Evolutionary conservation across 2,113 vertebrate species (phyloP), one percentile per base, ranked within the genome.

Genomic region (Crotalus viridis): DNA sequence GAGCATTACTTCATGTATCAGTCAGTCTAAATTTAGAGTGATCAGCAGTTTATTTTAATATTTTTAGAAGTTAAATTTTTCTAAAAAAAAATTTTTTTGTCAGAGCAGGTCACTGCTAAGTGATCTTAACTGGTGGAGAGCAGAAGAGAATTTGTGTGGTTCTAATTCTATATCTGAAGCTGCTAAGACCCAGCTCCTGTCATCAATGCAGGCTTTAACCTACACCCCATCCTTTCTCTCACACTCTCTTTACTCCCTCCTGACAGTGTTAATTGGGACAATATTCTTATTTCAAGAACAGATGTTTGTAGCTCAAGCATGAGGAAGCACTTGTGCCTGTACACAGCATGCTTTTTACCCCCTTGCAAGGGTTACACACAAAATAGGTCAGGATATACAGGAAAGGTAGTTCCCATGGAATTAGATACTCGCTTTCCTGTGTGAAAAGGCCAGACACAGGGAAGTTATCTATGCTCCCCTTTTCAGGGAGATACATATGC

Each of bases 1-100:
- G 85, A 94, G 94, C 96, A 97, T 96, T 94, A 95, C 12, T 54
- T 96, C 90, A 91, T 21, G 90, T 92, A 94, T 95, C 94, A 96
- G 56, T 94, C 95, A 95, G n/a, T 64, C 88, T 95, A 96, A 96
- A 96, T 93, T 81, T 64, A 95, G 94, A 95, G 87, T 6, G 91
- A 96, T 91, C 21, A 10, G 59, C 91, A 48, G 91, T 96, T 95
- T 94, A 59, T 94, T 95, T 95, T 94, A 74, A 24, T 86, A 96
- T 95, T 91, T 93, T 89, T 89, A n/a, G 92, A 94, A 0, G 0
- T 87, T 93, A 90, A 0, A 0, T 52, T 95, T 96, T 95, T 89
- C 46, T 55, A 93, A 94, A 92, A 94, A 56, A 64, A n/a, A 0
- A 5, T 13, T 61, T 88, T 93, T 93, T 88, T 95, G 94, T 94